A percentile compares a stretch with the other conserved stretches of the same genome.
Conservation (phyloP, 2,797 vertebrate genomes). For the Cheirogaleus major region DNA sequence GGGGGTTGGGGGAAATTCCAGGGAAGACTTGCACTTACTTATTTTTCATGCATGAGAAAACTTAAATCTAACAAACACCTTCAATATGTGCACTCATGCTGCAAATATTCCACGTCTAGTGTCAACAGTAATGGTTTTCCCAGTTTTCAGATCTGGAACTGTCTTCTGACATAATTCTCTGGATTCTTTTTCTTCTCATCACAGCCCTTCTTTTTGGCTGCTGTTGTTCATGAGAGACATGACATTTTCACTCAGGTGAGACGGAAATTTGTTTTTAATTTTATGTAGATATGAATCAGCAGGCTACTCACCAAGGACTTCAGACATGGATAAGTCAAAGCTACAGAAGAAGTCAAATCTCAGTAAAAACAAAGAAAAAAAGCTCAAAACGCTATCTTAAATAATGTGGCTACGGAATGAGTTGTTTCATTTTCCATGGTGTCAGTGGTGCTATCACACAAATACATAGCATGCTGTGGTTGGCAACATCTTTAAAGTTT, state of each 20-base stretch:
- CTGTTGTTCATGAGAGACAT: neutral
- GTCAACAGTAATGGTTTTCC: neutral
- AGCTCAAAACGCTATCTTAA: neutral
- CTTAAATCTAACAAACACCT: neutral
- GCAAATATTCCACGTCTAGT: neutral
- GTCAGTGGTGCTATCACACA: neutral
- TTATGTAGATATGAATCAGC: neutral
- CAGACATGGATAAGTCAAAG: neutral
- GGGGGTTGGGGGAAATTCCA: neutral
- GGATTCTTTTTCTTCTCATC: neutral
- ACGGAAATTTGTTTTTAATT: neutral
- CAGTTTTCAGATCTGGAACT: neutral
- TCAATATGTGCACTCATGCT: accelerated
- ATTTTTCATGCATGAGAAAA: neutral
- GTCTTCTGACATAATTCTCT: neutral
- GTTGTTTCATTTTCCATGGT: neutral
- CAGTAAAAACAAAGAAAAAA: neutral
- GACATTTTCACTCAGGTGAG: neutral
- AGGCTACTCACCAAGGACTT: neutral
- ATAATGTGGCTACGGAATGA: neutral
- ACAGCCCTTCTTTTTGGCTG: neutral
- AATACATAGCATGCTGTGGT: neutral
- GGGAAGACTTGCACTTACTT: neutral
- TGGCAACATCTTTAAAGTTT: neutral
- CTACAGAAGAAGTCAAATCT: neutral